A percentile compares a stretch with the other conserved stretches of the same genome.
Conservation (phyloP, 2,797 vertebrate genomes). For the Vespertilio murinus region DNA sequence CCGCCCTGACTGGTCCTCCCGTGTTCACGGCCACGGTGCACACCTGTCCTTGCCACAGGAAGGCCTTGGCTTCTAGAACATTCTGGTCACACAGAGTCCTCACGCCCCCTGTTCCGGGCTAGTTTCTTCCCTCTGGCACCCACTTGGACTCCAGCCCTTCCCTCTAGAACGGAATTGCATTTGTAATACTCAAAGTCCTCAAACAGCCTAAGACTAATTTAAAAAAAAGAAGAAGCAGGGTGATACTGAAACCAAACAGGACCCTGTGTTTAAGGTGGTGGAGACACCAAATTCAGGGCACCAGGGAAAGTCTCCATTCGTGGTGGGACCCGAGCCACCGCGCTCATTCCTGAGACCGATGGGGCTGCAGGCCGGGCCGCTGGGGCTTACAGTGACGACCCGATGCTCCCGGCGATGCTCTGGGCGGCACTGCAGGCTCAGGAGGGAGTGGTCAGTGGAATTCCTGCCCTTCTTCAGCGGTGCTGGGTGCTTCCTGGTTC, state of each 20-base stretch:
- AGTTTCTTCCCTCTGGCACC: background rate
- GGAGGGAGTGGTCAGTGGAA: accelerated
- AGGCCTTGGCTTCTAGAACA: background rate
- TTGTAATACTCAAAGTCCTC: background rate
- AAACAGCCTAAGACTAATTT: no score
- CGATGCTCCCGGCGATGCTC: accelerated
- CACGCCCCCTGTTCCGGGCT: background rate
- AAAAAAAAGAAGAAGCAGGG: no score
- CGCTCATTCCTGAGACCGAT: accelerated
- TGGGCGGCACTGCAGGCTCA: background rate
- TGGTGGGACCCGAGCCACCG: accelerated
- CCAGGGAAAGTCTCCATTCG: accelerated
- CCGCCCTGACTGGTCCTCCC: background rate
- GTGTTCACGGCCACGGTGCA: background rate
- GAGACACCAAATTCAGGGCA: accelerated
- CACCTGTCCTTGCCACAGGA: background rate
- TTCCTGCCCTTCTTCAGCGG: accelerated
- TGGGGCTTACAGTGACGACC: background rate
- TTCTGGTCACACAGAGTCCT: background rate
- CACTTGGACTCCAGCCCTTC: background rate
- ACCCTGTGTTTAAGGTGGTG: accelerated
- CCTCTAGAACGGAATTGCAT: background rate
- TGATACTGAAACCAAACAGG: background rate
- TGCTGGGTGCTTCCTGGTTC: background rate
- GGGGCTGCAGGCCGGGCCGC: background rate